Base-by-base conservation (phyloP, 1,140 invertebrate species). In the Vanessa atalanta region DNA sequence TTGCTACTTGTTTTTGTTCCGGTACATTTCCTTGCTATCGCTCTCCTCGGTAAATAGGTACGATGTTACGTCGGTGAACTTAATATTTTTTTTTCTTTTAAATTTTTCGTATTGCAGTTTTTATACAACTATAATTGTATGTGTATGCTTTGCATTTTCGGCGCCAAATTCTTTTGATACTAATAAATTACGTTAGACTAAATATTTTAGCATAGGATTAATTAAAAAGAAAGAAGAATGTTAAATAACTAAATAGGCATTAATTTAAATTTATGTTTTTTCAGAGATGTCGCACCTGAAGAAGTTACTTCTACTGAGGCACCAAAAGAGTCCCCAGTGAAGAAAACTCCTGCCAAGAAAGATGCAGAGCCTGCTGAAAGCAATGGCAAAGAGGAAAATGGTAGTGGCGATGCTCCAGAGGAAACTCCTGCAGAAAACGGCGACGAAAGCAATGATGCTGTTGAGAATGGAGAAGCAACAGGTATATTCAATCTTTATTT, bases 401-500 rank as follows among this genome's bases (percentile, higher is more conserved):
- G 92, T 6, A 93, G 92, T 60, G 89, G 79, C 31, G 89, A 91
- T 43, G 85, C 88, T 11, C 81, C 87, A 13, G 91, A 90, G 20
- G 88, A 90, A 4, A 76, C 84, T 16, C 86, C 89, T 12, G 88
- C 94, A 65, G 94, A 95, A 83, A 94, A 94, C 48, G 89, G 92
- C 9, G 87, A 94, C 0, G 93, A 95, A 61, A 94, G 95, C 83
- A 93, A 92, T 72, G 94, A 95, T 82, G 93, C 94, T 67, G 93
- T 94, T 69, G 94, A 95, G 78, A 95, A 95, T 78, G 95, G 94
- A 50, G 93, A 94, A 76, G 93, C 93, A 48, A 93, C 93, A 91
- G 94, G 94, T 94, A 85, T 82, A 73, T 84, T 64, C 47, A 14
- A 47, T 48, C 37, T 11, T 47, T 65, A 48, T 65, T n/a, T 20